Percentiles rank a stretch among this genome's conserved stretches.
phyloP scores from a whole-genome alignment of 2,113 vertebrate genomes.

The chimpanzee (Pan troglodytes) region NHGRI_mPanTro3-v2.1_pri NC_072420.2:21401001-21401500 shows the following conservation, averaged over 20 bases:
- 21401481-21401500: background rate
- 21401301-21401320: background rate
- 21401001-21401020: background rate
- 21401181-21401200: background rate
- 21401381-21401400: background rate
- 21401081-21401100: background rate
- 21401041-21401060: background rate
- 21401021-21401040: background rate
- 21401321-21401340: no score
- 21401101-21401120: background rate
- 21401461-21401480: background rate
- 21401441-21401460: background rate
- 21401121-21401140: background rate
- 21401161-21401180: background rate
- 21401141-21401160: background rate
- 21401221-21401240: background rate
- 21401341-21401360: background rate
- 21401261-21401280: background rate
- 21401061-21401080: background rate
- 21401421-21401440: background rate
- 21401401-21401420: background rate
- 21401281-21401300: background rate
- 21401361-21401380: background rate
- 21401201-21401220: accelerated
- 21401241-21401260: background rate